These are phyloP conservation scores for Zelleria hepariella DNA, from an alignment of 2,888 invertebrate genomes.

Conservation along the genomic window DNA sequence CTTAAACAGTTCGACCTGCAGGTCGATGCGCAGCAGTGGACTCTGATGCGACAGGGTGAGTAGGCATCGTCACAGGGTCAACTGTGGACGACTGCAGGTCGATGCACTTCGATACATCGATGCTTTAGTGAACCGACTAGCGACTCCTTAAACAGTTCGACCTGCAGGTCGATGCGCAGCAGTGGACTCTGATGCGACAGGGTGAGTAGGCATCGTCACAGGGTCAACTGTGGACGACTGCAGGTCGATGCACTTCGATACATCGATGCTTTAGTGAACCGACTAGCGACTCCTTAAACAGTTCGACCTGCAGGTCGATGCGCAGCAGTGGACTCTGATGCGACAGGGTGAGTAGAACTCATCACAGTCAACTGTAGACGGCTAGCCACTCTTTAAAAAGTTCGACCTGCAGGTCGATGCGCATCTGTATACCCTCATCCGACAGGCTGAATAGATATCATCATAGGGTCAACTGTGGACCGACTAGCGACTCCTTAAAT, in stretches of 20 bases:
- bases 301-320: slow-evolving; percentile 85
- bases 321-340: slow-evolving; percentile 88
- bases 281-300: slow-evolving; percentile 96
- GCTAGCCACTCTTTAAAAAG: slow-evolving; percentile 92
- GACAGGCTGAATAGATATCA: slow-evolving; percentile 74
- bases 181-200: slow-evolving; percentile 91
- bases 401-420: slow-evolving; percentile 85
- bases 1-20: slow-evolving; percentile 89
- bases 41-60: slow-evolving; percentile 81
- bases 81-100: no score
- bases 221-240: no score
- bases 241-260: no score
- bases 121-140: slow-evolving; percentile 99
- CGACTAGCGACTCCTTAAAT: slow-evolving; percentile 94
- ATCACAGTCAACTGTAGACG: no score
- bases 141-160: slow-evolving; percentile 93
- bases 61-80: neutral
- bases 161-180: slow-evolving; percentile 79
- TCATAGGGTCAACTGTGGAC: slow-evolving; percentile 89
- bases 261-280: no score
- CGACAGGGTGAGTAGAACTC: slow-evolving; percentile 59
- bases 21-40: slow-evolving; percentile 85
- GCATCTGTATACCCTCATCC: slow-evolving; percentile 90
- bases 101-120: no score
- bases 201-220: slow-evolving; percentile 26